A percentile compares a stretch with the other conserved stretches of the same genome.
Conservation (phyloP, 2,888 invertebrate species). For the Pachliopta kotzebuea region DNA sequence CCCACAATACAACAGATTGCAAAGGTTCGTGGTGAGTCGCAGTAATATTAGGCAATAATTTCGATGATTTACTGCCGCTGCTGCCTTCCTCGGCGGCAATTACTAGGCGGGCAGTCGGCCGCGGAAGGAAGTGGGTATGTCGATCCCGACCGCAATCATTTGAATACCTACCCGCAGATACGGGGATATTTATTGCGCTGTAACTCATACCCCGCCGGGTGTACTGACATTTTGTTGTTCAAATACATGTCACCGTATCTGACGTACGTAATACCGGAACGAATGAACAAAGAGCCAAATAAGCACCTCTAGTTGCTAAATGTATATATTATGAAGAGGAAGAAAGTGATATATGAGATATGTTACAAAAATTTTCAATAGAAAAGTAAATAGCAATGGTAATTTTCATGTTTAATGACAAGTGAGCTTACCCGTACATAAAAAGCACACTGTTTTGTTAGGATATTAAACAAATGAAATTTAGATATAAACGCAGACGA, state of each 20-base stretch:
- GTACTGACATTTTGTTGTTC: constrained; percentile 69
- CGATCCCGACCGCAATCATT: constrained; percentile 75
- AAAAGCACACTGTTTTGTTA: no score
- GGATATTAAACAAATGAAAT: no score
- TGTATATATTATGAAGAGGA: neutral
- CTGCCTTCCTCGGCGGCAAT: constrained; percentile 67
- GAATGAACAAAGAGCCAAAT: constrained; percentile 53
- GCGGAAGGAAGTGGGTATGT: constrained; percentile 74
- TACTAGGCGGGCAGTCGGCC: constrained; percentile 70
- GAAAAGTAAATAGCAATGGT: no score
- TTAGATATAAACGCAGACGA: no score
- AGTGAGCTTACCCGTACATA: no score
- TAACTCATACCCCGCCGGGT: constrained; percentile 58
- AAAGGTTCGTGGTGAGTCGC: constrained; percentile 53
- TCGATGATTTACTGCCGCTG: constrained; percentile 70
- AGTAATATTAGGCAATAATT: constrained; percentile 77
- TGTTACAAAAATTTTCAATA: neutral
- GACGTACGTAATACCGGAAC: constrained; percentile 50
- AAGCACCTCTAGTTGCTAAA: neutral
- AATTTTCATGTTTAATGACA: no score
- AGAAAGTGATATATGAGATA: neutral
- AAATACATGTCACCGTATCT: constrained; percentile 52
- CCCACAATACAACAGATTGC: constrained; percentile 65
- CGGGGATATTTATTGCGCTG: constrained; percentile 67
- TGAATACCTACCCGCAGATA: constrained; percentile 68